Conservation (phyloP, 2,113 vertebrate species). For the Lagopus leucura region DNA sequence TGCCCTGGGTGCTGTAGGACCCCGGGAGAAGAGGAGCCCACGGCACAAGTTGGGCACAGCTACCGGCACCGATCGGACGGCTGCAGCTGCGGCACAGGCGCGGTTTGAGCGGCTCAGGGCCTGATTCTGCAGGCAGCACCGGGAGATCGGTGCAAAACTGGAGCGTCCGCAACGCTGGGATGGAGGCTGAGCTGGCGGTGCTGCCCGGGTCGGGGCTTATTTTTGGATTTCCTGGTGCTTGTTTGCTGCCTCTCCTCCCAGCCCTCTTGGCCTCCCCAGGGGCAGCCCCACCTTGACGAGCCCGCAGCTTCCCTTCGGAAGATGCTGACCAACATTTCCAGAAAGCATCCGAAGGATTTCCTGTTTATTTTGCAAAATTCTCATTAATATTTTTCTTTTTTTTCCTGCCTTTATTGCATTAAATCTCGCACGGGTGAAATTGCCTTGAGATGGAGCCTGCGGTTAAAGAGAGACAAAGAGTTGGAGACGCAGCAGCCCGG, state of each 20-base stretch:
- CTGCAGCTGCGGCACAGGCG: rapidly evolving
- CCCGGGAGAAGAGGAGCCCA: rapidly evolving
- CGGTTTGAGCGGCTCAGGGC: not conserved
- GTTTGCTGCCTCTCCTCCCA: slow-evolving; percentile 9
- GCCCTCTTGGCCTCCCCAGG: not conserved
- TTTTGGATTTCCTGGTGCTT: slow-evolving; percentile 48
- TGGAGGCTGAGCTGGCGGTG: rapidly evolving
- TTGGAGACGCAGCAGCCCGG: not conserved
- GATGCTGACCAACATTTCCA: slow-evolving; percentile 45
- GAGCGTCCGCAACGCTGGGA: not conserved
- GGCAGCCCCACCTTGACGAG: slow-evolving; percentile 44
- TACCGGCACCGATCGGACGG: not conserved
- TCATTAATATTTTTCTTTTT: not conserved
- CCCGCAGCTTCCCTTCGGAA: slow-evolving; percentile 22
- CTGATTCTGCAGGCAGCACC: rapidly evolving
- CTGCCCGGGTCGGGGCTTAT: not conserved
- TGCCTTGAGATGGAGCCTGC: not conserved
- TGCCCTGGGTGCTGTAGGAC: not conserved
- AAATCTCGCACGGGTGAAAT: not conserved
- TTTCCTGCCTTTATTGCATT: not conserved
- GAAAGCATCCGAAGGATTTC: slow-evolving; percentile 52
- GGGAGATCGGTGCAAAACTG: too few relatives aligned
- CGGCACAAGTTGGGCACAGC: too few relatives aligned
- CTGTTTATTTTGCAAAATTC: slow-evolving; percentile 62
- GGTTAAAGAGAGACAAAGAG: slow-evolving; percentile 42